Evolutionary conservation across 2,113 vertebrate species (phyloP), one percentile per base, ranked within the genome.

Genomic region (Rhynchopsitta pachyrhyncha): DNA sequence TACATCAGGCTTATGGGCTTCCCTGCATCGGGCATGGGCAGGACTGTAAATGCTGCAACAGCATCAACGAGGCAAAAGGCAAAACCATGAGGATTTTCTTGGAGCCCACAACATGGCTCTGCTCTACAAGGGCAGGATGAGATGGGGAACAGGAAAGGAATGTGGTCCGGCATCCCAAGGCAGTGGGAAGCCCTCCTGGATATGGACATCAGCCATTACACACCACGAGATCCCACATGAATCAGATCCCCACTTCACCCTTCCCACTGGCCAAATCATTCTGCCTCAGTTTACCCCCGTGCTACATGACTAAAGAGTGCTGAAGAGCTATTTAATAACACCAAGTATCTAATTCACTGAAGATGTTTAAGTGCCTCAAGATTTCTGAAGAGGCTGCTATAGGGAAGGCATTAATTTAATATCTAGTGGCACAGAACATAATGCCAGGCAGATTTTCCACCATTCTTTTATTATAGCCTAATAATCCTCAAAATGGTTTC

Each of bases 321-420:
- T 80, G 42, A 70, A 86, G 76, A 92, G 80, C 79, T 78, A 5
- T 19, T 70, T 63, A 81, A 62, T 76, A 49, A 22, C 5, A 60
- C 31, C 63, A 22, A 74, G 62, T 19, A 63, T 24, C 79, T 68
- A 67, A 86, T 79, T 78, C 82, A 50, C 60, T 82, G 49, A 79
- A 74, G 90, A 88, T 70, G 73, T 50, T 92, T 35, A 88, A 95
- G 90, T 84, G 86, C 86, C 76, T 77, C 22, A 69, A 95, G 88
- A 89, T 82, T 90, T 94, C 88, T 89, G 77, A 95, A 86, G 90
- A 57, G 92, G 86, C 62, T 71, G 80, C 80, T 82, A 89, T 82
- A 91, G 77, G 86, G 70, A 92, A 94, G 57, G 88, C 81, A 92
- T 91, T 92, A 82, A 95, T 96, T 95, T 95, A 89, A 96, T 79